Percentiles rank a stretch among this genome's conserved stretches.
phyloP scores from a whole-genome alignment of 2,797 vertebrate species.

The Rachycentron canadum region DNA sequence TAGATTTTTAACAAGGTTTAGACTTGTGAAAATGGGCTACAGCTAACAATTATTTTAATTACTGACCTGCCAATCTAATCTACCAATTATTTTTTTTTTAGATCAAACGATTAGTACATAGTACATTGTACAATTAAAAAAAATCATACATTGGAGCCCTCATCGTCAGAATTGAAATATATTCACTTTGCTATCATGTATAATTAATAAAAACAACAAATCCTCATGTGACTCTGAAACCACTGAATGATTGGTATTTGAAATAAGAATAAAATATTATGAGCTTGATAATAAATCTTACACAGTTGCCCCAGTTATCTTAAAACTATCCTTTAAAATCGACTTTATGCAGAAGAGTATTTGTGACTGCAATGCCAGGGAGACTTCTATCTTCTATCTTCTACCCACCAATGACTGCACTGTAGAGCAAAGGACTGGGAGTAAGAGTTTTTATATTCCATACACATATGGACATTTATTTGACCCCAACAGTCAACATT shows the following conservation, averaged over 20 bases:
- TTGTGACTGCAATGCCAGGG: not conserved
- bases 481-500: not conserved
- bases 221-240: not conserved
- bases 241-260: not conserved
- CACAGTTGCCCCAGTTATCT: not conserved
- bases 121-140: too few relatives aligned
- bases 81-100: not conserved
- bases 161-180: not conserved
- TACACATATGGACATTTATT: slow-evolving; percentile 26
- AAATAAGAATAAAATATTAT: not conserved
- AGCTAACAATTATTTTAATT: not conserved
- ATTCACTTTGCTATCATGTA: not conserved
- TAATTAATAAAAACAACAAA: not conserved
- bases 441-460: slow-evolving; percentile 1
- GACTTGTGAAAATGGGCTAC: not conserved
- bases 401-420: slow-evolving; percentile 29
- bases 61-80: too few relatives aligned
- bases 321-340: not conserved
- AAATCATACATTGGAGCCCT: too few relatives aligned
- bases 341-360: not conserved
- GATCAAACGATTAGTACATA: not conserved
- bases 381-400: slow-evolving; percentile 12
- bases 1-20: not conserved
- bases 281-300: not conserved
- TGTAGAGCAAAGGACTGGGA: not conserved